These are phyloP conservation scores for Cynoglossus semilaevis DNA, from an alignment of 2,113 vertebrate species.

Conservation along the genomic window DNA sequence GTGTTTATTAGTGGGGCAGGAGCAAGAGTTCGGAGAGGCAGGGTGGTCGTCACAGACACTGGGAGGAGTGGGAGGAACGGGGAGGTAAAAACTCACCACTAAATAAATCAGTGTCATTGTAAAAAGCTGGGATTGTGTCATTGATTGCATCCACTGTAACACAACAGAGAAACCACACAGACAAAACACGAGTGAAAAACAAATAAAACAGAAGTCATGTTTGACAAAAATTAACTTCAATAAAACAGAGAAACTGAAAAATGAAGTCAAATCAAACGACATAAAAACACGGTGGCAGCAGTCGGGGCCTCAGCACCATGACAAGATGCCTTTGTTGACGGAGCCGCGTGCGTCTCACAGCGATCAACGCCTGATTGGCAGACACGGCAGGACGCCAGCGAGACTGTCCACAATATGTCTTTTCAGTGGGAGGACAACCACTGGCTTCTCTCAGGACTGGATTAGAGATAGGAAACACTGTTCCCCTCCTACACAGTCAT, in stretches of 20 bases:
- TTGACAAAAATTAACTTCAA: conserved; percentile 28
- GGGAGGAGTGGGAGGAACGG: conserved; percentile 83
- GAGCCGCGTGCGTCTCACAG: conserved; percentile 21
- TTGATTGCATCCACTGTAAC: conserved; percentile 99
- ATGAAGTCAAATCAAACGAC: conserved; percentile 1
- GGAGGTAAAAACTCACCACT: conserved; percentile 97
- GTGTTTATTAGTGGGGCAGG: conserved; percentile 76
- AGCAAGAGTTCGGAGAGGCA: conserved; percentile 66
- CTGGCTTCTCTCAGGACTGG: conserved; percentile 46
- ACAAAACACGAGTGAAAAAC: conserved; percentile 73
- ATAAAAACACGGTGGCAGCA: conserved; percentile 9
- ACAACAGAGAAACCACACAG: conserved; percentile 87
- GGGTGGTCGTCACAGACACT: conserved; percentile 72
- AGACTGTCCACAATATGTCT: conserved; percentile 59
- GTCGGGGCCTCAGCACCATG: conserved; percentile 11
- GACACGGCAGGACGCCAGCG: conserved; percentile 16
- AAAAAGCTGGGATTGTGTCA: conserved; percentile 99
- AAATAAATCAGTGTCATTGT: conserved; percentile 99
- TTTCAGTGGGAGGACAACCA: conserved; percentile 49
- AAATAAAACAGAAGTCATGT: conserved; percentile 1
- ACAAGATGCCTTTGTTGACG: conserved; percentile 58
- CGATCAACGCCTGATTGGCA: conserved; percentile 38
- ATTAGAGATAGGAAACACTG: conserved; percentile 50
- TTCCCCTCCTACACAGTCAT: conserved; percentile 49
- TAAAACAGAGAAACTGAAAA: conserved; percentile 20